Conservation (phyloP, 2,797 vertebrate genomes). For the Esox masquinongy region DNA sequence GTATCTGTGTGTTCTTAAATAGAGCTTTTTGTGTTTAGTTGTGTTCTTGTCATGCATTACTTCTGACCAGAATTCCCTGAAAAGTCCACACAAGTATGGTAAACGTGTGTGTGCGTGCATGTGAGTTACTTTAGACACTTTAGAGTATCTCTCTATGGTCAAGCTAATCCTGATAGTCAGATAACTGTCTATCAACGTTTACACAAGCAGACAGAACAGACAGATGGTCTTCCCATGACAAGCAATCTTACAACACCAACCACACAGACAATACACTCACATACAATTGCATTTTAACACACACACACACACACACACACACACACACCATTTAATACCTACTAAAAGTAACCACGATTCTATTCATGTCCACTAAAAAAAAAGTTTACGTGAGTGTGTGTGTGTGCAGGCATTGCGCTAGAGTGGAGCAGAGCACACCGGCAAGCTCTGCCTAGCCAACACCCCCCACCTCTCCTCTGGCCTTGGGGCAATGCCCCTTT, state of each 20-base stretch:
- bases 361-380: no score
- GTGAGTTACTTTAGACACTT: background rate
- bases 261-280: conserved; percentile 1
- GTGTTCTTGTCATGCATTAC: no score
- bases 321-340: conserved; percentile 15
- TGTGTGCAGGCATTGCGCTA: no score
- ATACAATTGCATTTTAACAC: background rate
- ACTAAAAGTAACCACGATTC: conserved; percentile 4
- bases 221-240: background rate
- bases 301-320: conserved; percentile 24
- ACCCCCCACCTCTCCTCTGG: conserved; percentile 26
- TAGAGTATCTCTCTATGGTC: background rate
- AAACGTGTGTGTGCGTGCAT: background rate
- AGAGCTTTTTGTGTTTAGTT: no score
- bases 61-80: no score
- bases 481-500: conserved; percentile 50
- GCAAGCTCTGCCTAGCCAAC: no score
- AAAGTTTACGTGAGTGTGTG: background rate
- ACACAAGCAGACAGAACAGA: background rate
- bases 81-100: no score
- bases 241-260: background rate
- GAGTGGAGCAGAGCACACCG: no score
- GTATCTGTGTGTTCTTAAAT: conserved; percentile 1
- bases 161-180: background rate
- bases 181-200: background rate